Evolutionary conservation across 2,888 invertebrate genomes (phyloP).

Genomic region (Mimas tiliae): DNA sequence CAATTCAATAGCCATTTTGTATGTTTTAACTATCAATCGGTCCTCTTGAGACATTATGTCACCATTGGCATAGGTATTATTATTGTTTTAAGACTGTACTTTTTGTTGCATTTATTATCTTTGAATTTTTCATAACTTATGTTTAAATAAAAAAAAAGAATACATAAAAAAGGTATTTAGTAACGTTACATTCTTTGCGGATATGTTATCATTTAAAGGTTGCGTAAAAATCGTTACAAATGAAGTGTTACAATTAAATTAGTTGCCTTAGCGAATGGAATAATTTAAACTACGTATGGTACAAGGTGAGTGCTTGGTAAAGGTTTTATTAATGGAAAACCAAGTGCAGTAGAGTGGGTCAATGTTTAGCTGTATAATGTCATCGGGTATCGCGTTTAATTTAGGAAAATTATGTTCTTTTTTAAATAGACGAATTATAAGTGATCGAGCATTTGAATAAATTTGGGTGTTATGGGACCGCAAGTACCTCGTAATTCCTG

Average conservation of each 20-base stretch:
- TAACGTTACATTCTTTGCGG: slow-evolving; percentile 2
- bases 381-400: slow-evolving; percentile 5
- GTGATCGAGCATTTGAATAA: not conserved
- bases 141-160: not conserved
- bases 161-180: not conserved
- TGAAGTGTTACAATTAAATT: slow-evolving; percentile 29
- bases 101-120: not conserved
- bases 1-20: slow-evolving; percentile 21
- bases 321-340: slow-evolving; percentile 50
- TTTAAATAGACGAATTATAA: not conserved
- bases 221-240: slow-evolving; percentile 16
- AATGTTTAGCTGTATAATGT: slow-evolving; percentile 45
- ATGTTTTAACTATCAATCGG: slow-evolving; percentile 18
- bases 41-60: slow-evolving; percentile 10
- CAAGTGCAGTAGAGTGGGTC: slow-evolving; percentile 47
- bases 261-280: slow-evolving; percentile 35
- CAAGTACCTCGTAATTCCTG: no score
- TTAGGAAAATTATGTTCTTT: not conserved
- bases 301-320: slow-evolving; percentile 49
- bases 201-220: not conserved
- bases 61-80: not conserved
- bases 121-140: not conserved
- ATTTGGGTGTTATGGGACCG: no score
- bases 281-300: slow-evolving; percentile 38
- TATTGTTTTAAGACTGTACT: not conserved